These are phyloP conservation scores for Polyommatus iphigenia DNA, from an alignment of 2,888 invertebrate genomes.

Conservation along the genomic window DNA sequence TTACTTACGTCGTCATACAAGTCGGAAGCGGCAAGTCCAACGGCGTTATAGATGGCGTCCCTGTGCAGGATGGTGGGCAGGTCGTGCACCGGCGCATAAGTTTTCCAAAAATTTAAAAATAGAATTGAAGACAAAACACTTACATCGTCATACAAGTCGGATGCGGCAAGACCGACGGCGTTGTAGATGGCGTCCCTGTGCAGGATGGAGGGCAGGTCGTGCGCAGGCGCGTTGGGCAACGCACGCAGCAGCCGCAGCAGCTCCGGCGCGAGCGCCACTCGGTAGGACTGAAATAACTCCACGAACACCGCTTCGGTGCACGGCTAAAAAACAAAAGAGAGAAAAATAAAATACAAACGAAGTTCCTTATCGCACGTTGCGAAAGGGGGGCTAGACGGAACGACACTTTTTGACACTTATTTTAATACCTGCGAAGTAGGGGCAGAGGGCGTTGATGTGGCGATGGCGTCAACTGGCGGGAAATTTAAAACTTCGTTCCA, in stretches of 20 bases:
- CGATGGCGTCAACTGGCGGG: no score
- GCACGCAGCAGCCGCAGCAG: conserved; percentile 85
- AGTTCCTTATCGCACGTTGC: no score
- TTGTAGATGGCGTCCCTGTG: conserved; percentile 96
- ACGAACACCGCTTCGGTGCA: conserved; percentile 93
- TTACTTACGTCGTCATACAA: conserved; percentile 90
- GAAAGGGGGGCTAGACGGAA: no score
- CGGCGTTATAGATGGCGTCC: conserved; percentile 96
- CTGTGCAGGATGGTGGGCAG: conserved; percentile 90
- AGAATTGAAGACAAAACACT: no score
- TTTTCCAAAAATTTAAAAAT: no score
- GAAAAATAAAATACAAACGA: no score
- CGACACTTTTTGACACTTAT: no score
- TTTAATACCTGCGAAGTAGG: no score
- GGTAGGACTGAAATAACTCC: conserved; percentile 90
- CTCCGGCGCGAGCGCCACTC: conserved; percentile 85
- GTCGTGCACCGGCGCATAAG: conserved; percentile 83
- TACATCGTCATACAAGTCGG: conserved; percentile 94
- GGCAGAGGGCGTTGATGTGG: no score
- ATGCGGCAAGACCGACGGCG: conserved; percentile 93
- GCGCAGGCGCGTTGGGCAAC: conserved; percentile 84
- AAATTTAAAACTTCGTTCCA: no score
- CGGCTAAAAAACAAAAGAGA: conserved; percentile 81
- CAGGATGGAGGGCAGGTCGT: conserved; percentile 89
- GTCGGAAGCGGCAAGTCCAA: conserved; percentile 92